Conservation (phyloP, 2,797 vertebrate genomes). For the Rhadinocentrus ornatus region DNA sequence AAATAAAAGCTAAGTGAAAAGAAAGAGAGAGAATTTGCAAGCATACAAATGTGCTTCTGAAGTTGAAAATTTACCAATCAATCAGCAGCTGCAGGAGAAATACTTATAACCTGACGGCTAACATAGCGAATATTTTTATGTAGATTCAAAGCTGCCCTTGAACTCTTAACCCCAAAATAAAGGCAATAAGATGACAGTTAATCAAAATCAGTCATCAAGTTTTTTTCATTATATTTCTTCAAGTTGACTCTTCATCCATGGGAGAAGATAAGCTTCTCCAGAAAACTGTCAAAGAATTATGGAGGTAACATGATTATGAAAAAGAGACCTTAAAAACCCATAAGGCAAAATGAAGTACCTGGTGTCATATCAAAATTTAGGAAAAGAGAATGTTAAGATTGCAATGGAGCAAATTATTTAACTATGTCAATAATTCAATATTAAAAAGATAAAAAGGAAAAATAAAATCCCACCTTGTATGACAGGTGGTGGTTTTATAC, state of each 20-base stretch:
- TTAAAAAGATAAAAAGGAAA: neutral
- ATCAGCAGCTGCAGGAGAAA: slow-evolving; percentile 44
- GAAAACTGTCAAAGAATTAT: slow-evolving; percentile 11
- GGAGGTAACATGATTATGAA: slow-evolving; percentile 6
- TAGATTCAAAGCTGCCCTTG: slow-evolving; percentile 34
- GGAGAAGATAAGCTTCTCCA: slow-evolving; percentile 2
- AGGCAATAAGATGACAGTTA: slow-evolving; percentile 22
- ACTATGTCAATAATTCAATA: slow-evolving; percentile 56
- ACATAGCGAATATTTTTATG: slow-evolving; percentile 37
- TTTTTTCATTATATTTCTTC: slow-evolving; percentile 20
- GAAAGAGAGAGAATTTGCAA: slow-evolving; percentile 41
- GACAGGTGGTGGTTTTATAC: slow-evolving; percentile 48
- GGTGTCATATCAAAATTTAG: slow-evolving; percentile 29
- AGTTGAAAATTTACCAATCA: slow-evolving; percentile 49
- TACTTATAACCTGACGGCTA: slow-evolving; percentile 28
- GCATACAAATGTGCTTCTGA: slow-evolving; percentile 31
- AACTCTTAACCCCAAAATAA: slow-evolving; percentile 29
- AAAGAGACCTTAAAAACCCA: neutral
- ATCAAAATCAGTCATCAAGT: slow-evolving; percentile 21
- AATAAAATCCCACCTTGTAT: slow-evolving; percentile 34
- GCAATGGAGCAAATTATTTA: slow-evolving; percentile 7
- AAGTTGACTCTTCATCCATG: neutral
- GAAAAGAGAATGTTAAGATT: slow-evolving; percentile 31
- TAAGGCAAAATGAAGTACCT: slow-evolving; percentile 1
- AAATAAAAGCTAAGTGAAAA: slow-evolving; percentile 61